Evolutionary conservation across 2,113 vertebrate species (phyloP), one percentile per base, ranked within the genome.

Genomic region (Tauraco erythrolophus): DNA sequence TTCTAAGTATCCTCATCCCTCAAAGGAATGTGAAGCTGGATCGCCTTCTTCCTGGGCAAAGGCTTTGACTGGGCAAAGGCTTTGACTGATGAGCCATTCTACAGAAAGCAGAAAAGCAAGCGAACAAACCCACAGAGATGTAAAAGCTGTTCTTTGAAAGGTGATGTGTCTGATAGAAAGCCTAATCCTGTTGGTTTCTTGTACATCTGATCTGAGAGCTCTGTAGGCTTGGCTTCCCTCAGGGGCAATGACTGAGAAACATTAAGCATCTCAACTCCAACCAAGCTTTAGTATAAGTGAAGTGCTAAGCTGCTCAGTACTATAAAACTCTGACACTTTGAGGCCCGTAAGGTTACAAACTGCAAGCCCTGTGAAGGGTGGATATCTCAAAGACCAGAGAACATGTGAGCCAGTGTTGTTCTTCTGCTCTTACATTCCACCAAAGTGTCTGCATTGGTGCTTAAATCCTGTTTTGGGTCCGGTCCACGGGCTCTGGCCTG

Each of bases 401-500:
- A 62, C 2, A 1, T 3, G 7, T 19, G 35, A 74, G n/a, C 31
- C 39, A 10, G 0, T 74, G 74, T 75, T 79, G 24, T 71, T 87
- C 23, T 90, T 75, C 57, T 76, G 14, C 48, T 70, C 43, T 66
- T 64, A 19, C 31, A 25, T 84, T 76, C 60, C 30, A 41, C 45
- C 35, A 25, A 45, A 78, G 18, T 54, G 62, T 43, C 30, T 8
- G 0, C 0, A 0, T 1, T 66, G 56, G 17, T 39, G 28, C 43
- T 89, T 64, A 74, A 77, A 74, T 78, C 14, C 9, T 51, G 6
- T 6, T 82, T 79, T 57, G 50, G 53, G 45, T 65, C 35, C 3
- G 2, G 14, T 91, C 51, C 80, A n/a, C 0, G 0, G 37, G 25
- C 19, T 81, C 61, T 91, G 60, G 57, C 31, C 56, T 71, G 64